phyloP scores from a whole-genome alignment of 2,888 invertebrate species.

The Mythimna pallens region DNA sequence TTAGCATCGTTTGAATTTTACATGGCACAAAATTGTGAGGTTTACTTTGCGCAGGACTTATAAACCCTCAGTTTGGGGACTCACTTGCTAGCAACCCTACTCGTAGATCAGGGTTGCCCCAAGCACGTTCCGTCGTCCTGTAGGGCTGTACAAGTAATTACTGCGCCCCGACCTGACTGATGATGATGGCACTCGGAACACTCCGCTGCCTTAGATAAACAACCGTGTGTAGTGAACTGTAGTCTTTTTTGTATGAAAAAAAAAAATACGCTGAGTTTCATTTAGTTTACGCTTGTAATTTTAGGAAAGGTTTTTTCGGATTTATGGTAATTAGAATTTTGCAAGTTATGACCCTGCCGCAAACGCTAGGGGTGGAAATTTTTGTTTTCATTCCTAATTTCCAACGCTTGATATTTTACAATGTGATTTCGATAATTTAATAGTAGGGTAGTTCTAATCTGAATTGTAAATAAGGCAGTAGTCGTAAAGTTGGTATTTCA shows the following conservation, averaged over 20 bases:
- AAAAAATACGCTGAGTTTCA: conserved; percentile 57
- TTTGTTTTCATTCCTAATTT: conserved; percentile 3
- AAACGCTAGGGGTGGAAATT: conserved; percentile 14
- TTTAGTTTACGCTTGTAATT: conserved; percentile 54
- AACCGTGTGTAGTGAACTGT: conserved; percentile 58
- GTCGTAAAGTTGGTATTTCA: conserved; percentile 55
- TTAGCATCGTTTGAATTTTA: conserved; percentile 30
- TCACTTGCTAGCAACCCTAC: conserved; percentile 42
- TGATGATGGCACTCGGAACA: conserved; percentile 64
- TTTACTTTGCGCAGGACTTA: conserved; percentile 19
- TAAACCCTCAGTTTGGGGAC: conserved; percentile 23
- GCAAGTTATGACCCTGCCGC: conserved; percentile 34
- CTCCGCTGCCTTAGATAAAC: conserved; percentile 57
- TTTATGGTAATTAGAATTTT: conserved; percentile 53
- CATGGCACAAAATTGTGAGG: conserved; percentile 18
- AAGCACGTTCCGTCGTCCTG: conserved; percentile 62
- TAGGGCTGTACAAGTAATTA: conserved; percentile 65
- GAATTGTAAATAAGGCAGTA: conserved; percentile 50
- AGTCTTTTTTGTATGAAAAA: conserved; percentile 43
- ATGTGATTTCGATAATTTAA: conserved; percentile 27
- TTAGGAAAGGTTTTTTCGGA: conserved; percentile 42
- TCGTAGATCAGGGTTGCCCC: conserved; percentile 59
- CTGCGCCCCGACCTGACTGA: conserved; percentile 60
- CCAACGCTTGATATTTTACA: conserved; percentile 20
- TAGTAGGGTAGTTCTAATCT: conserved; percentile 14